These are phyloP conservation scores for Spilosoma lubricipeda DNA, from an alignment of 2,888 invertebrate species.

Conservation along the genomic window DNA sequence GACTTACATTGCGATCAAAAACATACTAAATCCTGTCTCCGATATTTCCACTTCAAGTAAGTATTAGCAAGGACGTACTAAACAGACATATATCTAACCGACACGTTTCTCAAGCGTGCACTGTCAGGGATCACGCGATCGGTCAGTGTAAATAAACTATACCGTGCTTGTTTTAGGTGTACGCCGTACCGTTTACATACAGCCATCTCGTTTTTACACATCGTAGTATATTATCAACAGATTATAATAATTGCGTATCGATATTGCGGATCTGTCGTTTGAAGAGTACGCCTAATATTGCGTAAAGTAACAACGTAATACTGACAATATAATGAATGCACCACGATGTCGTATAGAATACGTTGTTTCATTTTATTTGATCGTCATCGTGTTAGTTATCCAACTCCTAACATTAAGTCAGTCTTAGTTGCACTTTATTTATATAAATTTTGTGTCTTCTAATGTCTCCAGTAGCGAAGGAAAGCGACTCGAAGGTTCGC, in stretches of 20 bases:
- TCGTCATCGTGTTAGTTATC: background rate
- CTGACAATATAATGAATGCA: background rate
- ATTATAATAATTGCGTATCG: background rate
- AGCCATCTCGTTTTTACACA: background rate
- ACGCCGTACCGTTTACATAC: background rate
- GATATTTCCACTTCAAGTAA: background rate
- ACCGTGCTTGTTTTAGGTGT: background rate
- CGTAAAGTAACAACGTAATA: background rate
- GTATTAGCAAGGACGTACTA: background rate
- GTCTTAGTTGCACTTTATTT: too few species aligned
- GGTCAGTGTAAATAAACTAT: background rate
- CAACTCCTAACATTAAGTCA: too few species aligned
- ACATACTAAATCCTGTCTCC: background rate
- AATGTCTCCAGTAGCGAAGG: too few species aligned
- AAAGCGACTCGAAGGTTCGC: too few species aligned
- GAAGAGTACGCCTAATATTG: background rate
- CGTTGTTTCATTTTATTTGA: background rate
- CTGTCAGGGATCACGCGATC: background rate
- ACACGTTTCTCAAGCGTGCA: background rate
- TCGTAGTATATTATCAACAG: background rate
- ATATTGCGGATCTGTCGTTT: background rate
- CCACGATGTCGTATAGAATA: background rate
- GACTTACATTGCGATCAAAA: background rate
- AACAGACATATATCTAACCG: background rate
- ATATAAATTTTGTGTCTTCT: too few species aligned